Evolutionary conservation across 2,888 invertebrate species (phyloP).

Genomic region (Epirrhoe tristata): DNA sequence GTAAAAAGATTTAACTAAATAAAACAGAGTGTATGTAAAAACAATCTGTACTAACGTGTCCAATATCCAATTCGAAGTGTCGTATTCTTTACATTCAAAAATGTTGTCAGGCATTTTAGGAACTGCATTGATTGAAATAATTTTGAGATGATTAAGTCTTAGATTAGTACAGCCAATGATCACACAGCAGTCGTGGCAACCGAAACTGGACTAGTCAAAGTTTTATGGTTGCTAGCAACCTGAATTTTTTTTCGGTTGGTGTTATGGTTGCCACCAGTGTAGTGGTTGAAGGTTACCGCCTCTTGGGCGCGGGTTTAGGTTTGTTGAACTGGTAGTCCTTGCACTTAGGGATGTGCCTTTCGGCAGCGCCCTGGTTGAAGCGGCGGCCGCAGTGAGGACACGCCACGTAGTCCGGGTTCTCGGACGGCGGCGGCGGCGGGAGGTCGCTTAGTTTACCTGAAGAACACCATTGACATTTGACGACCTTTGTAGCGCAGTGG

Average conservation of each 20-base stretch:
- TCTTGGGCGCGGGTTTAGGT: constrained; percentile 78
- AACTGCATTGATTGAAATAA: constrained; percentile 15
- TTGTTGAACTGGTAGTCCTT: constrained; percentile 93
- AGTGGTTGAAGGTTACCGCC: constrained; percentile 61
- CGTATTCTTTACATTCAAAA: constrained; percentile 31
- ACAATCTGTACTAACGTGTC: constrained; percentile 58
- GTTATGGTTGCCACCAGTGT: constrained; percentile 28
- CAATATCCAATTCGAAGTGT: constrained; percentile 45
- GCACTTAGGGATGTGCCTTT: constrained; percentile 97
- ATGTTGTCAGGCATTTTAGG: constrained; percentile 34
- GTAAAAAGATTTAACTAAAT: constrained; percentile 63
- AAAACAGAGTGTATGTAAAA: constrained; percentile 64
- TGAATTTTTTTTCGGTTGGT: constrained; percentile 5
- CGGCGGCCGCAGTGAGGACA: constrained; percentile 95
- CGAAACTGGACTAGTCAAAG: constrained; percentile 6
- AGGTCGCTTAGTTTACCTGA: constrained; percentile 91
- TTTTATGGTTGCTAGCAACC: constrained; percentile 10
- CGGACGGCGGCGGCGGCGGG: constrained; percentile 95
- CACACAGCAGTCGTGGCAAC: constrained; percentile 21
- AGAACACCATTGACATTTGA: constrained; percentile 20
- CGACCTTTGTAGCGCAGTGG: no score
- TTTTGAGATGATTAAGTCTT: constrained; percentile 9
- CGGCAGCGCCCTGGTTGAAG: constrained; percentile 94
- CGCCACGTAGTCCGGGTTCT: constrained; percentile 95
- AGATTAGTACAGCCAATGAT: constrained; percentile 22